Conservation (phyloP, 2,888 invertebrate genomes). For the Pycnomerus fuliginosus region DNA sequence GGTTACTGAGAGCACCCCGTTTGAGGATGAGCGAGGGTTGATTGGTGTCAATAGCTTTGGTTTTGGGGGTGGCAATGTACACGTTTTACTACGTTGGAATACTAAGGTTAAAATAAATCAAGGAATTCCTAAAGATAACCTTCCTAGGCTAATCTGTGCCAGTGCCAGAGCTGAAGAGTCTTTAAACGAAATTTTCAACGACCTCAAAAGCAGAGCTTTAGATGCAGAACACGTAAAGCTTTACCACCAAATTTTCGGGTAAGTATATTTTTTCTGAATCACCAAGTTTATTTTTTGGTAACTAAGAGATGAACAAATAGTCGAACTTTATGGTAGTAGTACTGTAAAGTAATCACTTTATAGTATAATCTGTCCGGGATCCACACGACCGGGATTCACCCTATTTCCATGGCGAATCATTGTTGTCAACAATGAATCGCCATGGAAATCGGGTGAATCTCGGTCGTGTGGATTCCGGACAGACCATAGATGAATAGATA, state of each 20-base stretch:
- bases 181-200: slow-evolving; percentile 63
- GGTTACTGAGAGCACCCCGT: slow-evolving; percentile 54
- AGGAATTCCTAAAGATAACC: slow-evolving; percentile 62
- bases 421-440: too few species aligned
- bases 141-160: slow-evolving; percentile 70
- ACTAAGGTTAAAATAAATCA: slow-evolving; percentile 62
- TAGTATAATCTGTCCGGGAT: too few species aligned
- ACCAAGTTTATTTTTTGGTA: too few species aligned
- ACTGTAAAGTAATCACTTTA: too few species aligned
- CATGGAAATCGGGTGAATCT: too few species aligned
- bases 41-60: slow-evolving; percentile 80
- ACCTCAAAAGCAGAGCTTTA: slow-evolving; percentile 60
- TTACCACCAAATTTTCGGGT: slow-evolving; percentile 15
- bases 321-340: too few species aligned
- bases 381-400: too few species aligned
- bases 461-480: too few species aligned
- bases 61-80: slow-evolving; percentile 86
- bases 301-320: too few species aligned
- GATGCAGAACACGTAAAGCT: slow-evolving; percentile 64
- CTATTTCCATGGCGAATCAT: too few species aligned
- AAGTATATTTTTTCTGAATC: too few species aligned
- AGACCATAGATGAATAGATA: too few species aligned
- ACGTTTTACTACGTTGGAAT: slow-evolving; percentile 64
- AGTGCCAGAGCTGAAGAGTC: slow-evolving; percentile 79
- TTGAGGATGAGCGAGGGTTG: slow-evolving; percentile 46